Base-by-base conservation (phyloP, 2,113 vertebrate genomes). In the Hippocampus abdominalis region DNA sequence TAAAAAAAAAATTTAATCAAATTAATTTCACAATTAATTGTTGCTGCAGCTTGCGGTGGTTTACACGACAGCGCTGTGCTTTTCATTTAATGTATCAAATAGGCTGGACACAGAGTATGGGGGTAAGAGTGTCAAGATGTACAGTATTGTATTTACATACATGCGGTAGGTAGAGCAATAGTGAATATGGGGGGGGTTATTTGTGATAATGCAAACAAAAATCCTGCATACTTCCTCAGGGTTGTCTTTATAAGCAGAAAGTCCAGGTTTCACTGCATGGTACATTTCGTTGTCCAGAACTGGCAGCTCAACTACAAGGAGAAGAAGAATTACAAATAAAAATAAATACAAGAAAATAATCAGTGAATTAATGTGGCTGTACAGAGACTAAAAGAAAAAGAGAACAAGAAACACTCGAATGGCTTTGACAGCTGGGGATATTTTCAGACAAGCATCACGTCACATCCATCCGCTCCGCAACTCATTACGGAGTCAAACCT, bases 221-320 rank as follows among this genome's bases (percentile, higher is more conserved):
- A 77, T 49, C 2, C 29, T 57, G 78, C 91, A 87, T 89, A 99
- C 97, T 93, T 93, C 90, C 72, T 96, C 92, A 60, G 95, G 96
- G 60, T 93, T 91, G 89, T 96, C 94, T 82, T 92, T 95, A 75
- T 96, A 98, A 7, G 94, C 93, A 81, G 97, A 99, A 73, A 99
- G 93, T 77, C 97, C 97, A 39, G 97, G 97, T 78, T 98, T 99
- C 85, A 98, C 93, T 68, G 94, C 96, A 4, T 98, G 94, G 90
- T 95, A 99, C 80, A 98, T 91, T 89, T 99, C 97, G 81, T 94
- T 94, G 89, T 95, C 95, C 84, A 99, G 72, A 76, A 96, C 90
- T 32, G 95, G 94, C 81, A 94, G 85, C 84, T 94, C 95, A 90
- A 88, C 89, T 91, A 83, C 78, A 32, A 83, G 74, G 81, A 29